A percentile compares a stretch with the other conserved stretches of the same genome.
Evolutionary conservation across 2,888 invertebrate species (phyloP).

Genomic region (Tridacna crocea): DNA sequence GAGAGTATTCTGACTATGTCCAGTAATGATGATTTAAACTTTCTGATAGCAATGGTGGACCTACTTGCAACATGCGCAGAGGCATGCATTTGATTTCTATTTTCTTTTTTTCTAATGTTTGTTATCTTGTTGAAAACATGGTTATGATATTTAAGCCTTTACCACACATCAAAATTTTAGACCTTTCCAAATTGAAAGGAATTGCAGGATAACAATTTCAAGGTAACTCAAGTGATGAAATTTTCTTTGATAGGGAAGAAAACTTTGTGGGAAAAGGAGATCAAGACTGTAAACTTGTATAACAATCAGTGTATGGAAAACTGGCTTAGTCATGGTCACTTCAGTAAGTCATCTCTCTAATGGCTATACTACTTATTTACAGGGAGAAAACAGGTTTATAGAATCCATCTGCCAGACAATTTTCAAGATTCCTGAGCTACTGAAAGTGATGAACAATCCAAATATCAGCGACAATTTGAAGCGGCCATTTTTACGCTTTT

Average conservation of each 20-base stretch:
- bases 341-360: too few relatives aligned
- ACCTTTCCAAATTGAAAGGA: too few relatives aligned
- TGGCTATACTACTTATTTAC: slow-evolving; percentile 16
- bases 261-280: too few relatives aligned
- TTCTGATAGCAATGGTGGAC: slow-evolving; percentile 80
- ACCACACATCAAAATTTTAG: too few relatives aligned
- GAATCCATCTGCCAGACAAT: slow-evolving; percentile 84
- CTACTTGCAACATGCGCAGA: slow-evolving; percentile 83
- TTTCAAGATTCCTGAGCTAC: slow-evolving; percentile 80
- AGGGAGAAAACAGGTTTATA: slow-evolving; percentile 84
- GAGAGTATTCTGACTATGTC: slow-evolving; percentile 68
- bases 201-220: too few relatives aligned
- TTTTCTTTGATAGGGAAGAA: too few relatives aligned
- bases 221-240: too few relatives aligned
- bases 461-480: slow-evolving; percentile 79
- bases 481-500: slow-evolving; percentile 81
- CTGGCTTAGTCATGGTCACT: too few relatives aligned
- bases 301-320: too few relatives aligned
- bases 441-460: slow-evolving; percentile 79
- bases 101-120: background rate
- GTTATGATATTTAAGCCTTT: too few relatives aligned
- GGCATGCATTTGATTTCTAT: slow-evolving; percentile 62
- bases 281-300: too few relatives aligned
- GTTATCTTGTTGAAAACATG: too few relatives aligned
- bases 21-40: slow-evolving; percentile 70